These are phyloP conservation scores for Lycocerus yunnanus DNA, from an alignment of 2,888 invertebrate species.

Conservation along the genomic window DNA sequence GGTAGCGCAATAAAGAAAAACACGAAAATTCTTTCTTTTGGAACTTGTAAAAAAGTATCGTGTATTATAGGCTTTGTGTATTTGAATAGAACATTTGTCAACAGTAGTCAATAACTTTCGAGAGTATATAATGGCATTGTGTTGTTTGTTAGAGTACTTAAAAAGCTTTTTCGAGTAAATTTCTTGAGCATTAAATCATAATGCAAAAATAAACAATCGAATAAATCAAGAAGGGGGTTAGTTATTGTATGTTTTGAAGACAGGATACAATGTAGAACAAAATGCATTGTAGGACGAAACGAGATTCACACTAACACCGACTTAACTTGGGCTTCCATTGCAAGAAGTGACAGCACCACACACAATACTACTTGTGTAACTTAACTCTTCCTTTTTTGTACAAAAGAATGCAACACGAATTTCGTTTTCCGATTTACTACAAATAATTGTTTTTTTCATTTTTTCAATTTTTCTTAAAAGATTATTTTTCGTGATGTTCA, in stretches of 20 bases:
- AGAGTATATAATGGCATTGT: conserved; percentile 53
- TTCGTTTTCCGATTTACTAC: conserved; percentile 6
- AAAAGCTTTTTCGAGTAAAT: conserved; percentile 8
- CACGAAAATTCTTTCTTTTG: conserved; percentile 55
- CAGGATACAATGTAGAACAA: conserved; percentile 29
- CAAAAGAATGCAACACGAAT: conserved; percentile 16
- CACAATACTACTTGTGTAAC: conserved; percentile 29
- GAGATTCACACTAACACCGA: conserved; percentile 29
- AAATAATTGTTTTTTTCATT: conserved; percentile 45
- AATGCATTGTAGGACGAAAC: conserved; percentile 27
- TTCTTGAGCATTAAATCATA: background rate
- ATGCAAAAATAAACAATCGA: background rate
- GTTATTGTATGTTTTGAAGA: conserved; percentile 27
- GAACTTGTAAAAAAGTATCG: conserved; percentile 51
- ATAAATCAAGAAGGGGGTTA: conserved; percentile 7
- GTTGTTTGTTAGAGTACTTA: conserved; percentile 50
- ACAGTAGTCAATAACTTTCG: conserved; percentile 47
- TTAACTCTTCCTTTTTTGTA: conserved; percentile 19
- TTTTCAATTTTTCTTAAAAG: background rate
- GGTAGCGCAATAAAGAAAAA: conserved; percentile 51
- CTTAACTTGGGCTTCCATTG: conserved; percentile 24
- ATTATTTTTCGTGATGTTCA: background rate
- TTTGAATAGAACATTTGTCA: conserved; percentile 55
- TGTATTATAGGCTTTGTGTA: conserved; percentile 47
- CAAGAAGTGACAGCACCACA: conserved; percentile 30